Evolutionary conservation across 2,113 vertebrate genomes (phyloP).

Genomic region (Malurus alboscapulatus): DNA sequence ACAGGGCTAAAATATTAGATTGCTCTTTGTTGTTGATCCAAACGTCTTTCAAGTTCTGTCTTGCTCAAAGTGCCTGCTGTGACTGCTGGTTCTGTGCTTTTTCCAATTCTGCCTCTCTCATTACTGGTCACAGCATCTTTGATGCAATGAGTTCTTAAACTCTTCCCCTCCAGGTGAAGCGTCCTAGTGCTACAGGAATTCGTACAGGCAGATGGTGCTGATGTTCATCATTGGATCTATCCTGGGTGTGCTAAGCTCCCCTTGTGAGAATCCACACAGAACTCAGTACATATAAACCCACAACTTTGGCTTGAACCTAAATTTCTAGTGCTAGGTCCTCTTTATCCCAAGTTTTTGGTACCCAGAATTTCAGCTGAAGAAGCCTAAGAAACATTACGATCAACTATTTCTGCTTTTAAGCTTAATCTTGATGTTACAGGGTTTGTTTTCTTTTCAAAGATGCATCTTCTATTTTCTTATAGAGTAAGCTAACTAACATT

Average conservation of each 20-base stretch:
- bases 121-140: not conserved
- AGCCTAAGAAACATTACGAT: not conserved
- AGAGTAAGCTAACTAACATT: not conserved
- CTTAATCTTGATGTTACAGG: not conserved
- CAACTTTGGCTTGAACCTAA: not conserved
- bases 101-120: not conserved
- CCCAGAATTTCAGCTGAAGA: not conserved
- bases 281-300: not conserved
- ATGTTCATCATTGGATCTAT: not conserved
- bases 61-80: slow-evolving; percentile 9
- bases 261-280: not conserved
- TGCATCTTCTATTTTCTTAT: not conserved
- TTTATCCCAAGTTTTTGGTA: not conserved
- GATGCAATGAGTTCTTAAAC: not conserved
- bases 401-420: not conserved
- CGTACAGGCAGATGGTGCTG: fast-evolving
- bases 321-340: not conserved
- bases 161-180: not conserved
- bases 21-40: slow-evolving; percentile 32
- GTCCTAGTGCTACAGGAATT: not conserved
- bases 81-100: not conserved
- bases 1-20: not conserved
- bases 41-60: slow-evolving; percentile 15
- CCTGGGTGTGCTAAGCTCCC: fast-evolving
- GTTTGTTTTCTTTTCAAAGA: not conserved